phyloP scores from a whole-genome alignment of 2,888 invertebrate genomes.

The Synanthedon andrenaeformis region DNA sequence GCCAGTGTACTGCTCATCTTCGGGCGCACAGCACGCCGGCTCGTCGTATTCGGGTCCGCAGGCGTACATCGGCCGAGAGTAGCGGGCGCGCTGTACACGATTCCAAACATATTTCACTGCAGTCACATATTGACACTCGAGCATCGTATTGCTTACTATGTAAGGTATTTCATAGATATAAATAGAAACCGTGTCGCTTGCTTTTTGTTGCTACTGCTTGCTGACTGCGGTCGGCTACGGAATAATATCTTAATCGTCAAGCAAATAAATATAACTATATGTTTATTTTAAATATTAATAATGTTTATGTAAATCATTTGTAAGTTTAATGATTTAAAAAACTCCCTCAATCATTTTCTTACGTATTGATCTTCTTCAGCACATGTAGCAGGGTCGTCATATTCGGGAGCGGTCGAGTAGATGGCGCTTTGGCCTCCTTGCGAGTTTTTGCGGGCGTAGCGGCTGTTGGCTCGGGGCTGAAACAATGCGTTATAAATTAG shows the following conservation, averaged over 20 bases:
- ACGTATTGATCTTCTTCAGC: constrained; percentile 93
- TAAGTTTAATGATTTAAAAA: not conserved
- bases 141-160: too few species aligned
- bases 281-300: too few species aligned
- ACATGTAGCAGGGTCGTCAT: constrained; percentile 93
- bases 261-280: too few species aligned
- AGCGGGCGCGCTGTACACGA: constrained; percentile 69
- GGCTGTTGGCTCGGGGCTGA: constrained; percentile 76
- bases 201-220: too few species aligned
- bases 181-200: too few species aligned
- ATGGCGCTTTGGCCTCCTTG: constrained; percentile 86
- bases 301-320: too few species aligned
- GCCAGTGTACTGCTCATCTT: constrained; percentile 92
- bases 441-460: constrained; percentile 78
- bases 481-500: not conserved
- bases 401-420: constrained; percentile 87
- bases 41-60: constrained; percentile 91
- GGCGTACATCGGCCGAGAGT: constrained; percentile 77
- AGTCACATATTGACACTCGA: not conserved
- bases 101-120: not conserved
- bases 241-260: too few species aligned
- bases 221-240: too few species aligned
- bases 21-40: constrained; percentile 91
- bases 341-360: constrained; percentile 23
- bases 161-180: too few species aligned